A percentile compares a stretch with the other conserved stretches of the same genome.
Conservation (phyloP, 2,888 invertebrate species). For the Meganola albula region DNA sequence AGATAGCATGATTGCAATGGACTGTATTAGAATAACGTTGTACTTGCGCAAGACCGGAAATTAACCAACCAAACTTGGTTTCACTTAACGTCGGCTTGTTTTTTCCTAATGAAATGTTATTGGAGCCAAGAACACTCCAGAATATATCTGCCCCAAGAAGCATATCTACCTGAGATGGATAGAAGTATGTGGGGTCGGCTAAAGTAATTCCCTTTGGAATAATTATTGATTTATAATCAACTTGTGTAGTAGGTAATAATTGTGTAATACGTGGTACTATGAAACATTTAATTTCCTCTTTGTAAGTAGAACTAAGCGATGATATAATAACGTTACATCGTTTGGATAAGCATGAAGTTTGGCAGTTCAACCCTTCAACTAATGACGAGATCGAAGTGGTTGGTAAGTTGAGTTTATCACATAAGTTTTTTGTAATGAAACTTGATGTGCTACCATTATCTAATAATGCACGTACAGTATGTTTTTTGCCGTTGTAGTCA, state of each 20-base stretch:
- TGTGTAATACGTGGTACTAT: constrained; percentile 4
- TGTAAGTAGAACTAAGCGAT: constrained; percentile 11
- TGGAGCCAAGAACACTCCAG: constrained; percentile 17
- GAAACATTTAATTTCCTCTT: constrained; percentile 8
- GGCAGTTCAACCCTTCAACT: constrained; percentile 16
- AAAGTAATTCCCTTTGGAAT: constrained; percentile 15
- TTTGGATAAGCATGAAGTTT: constrained; percentile 10
- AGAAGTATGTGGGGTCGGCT: constrained; percentile 21
- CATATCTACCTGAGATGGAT: constrained; percentile 18
- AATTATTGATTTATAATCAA: constrained; percentile 10
- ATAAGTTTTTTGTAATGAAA: constrained; percentile 11
- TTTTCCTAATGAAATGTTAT: constrained; percentile 7
- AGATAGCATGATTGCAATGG: background rate
- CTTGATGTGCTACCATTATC: constrained; percentile 18
- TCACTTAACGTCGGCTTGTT: constrained; percentile 16
- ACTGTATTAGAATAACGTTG: too few relatives aligned
- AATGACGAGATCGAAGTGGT: constrained; percentile 7
- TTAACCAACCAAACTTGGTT: constrained; percentile 14
- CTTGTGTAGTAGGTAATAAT: constrained; percentile 13
- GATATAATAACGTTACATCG: constrained; percentile 10
- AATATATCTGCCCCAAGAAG: constrained; percentile 23
- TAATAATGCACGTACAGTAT: constrained; percentile 5
- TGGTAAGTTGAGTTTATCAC: constrained; percentile 12
- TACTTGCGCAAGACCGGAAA: background rate
- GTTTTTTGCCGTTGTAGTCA: background rate